Percentiles rank a stretch among this genome's conserved stretches.
phyloP scores from a whole-genome alignment of 2,888 invertebrate species.

The Phaonia tiefii region DNA sequence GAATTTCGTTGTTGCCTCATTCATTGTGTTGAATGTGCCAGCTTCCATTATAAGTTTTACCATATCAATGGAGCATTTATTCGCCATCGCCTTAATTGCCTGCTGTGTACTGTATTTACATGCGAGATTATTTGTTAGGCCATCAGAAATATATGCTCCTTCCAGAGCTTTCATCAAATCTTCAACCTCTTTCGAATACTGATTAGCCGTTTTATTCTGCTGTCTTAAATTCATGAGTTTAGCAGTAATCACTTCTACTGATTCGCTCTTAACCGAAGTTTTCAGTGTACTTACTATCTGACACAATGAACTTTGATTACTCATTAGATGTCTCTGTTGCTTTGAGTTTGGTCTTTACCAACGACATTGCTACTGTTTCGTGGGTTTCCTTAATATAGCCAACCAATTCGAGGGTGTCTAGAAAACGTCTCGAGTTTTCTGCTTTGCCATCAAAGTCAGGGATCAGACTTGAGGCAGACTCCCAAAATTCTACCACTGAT shows the following conservation, averaged over 20 bases:
- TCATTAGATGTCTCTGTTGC: no score
- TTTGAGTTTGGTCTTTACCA: no score
- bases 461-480: no score
- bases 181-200: slow-evolving; percentile 14
- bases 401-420: no score
- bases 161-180: slow-evolving; percentile 2
- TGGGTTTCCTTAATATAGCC: no score
- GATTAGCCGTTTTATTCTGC: slow-evolving; percentile 20
- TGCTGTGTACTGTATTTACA: slow-evolving; percentile 8
- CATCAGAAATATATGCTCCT: slow-evolving; percentile 9
- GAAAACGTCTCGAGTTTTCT: no score
- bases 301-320: no score
- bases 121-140: slow-evolving; percentile 2
- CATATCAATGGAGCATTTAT: slow-evolving; percentile 35
- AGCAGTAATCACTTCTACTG: neutral
- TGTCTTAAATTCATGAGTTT: no score
- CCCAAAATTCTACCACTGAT: no score
- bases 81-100: slow-evolving; percentile 31
- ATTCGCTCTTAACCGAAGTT: neutral
- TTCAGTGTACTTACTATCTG: neutral
- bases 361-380: no score
- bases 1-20: no score
- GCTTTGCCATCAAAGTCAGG: no score
- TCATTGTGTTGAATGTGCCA: slow-evolving; percentile 47
- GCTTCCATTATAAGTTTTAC: slow-evolving; percentile 51